Base-by-base conservation (phyloP, 1,140 invertebrate genomes). In the Sitobion miscanthi region DNA sequence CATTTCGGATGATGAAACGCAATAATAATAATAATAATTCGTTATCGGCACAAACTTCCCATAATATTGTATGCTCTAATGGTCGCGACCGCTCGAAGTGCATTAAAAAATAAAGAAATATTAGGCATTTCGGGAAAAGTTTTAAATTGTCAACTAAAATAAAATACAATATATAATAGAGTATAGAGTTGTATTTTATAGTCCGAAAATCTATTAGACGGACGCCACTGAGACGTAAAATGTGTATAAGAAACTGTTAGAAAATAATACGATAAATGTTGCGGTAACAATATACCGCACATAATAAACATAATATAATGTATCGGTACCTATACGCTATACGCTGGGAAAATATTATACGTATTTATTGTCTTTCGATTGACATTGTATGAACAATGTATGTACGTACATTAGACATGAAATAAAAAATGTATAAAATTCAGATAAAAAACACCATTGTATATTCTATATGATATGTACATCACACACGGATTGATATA, bases 231-330 rank as follows among this genome's bases (percentile, higher is more conserved):
- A 14, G 30, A 77, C 30, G 62, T 77, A 77, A 77, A 77, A 49
- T 49, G 14, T 52, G 14, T 23, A 54, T 6, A 17, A 69, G 14
- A n/a, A 77, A 77, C n/a, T n/a, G n/a, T 77, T 77, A 23, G 14
- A 77, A 77, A 35, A 69, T 69, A 57, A 69, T 69, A 69, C 62
- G 62, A 69, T 69, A 69, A 77, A 77, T n/a, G n/a, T 77, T 77
- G 62, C 14, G 30, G 62, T 77, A n/a, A 42, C 42, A 42, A 42
- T 42, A 42, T 42, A 42, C 62, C 1, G 30, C n/a, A 69, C 20
- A 35, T 17, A n/a, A 17, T 54, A 21, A 0, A 54, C 21, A 21
- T 54, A 54, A 21, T 23, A 52, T 54, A 54, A 6, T 54, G 7
- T 17, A 77, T 38, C 42, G 42, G 38, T n/a, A 35, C 35, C 11